Evolutionary conservation across 2,888 invertebrate species (phyloP).

Genomic region (Lasius fuliginosus): DNA sequence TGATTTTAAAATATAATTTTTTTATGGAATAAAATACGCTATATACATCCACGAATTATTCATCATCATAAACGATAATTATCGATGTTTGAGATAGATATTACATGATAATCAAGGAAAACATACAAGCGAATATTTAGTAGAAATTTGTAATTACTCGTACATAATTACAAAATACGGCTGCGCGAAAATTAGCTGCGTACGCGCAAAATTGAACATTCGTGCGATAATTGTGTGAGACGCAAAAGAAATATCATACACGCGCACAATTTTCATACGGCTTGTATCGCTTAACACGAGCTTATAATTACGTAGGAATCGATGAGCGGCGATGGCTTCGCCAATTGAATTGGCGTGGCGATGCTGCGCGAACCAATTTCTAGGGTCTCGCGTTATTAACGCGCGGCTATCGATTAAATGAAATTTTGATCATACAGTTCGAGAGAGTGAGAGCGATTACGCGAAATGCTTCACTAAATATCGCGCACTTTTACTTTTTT

Average conservation of each 20-base stretch:
- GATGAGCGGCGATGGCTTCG: conserved; percentile 31
- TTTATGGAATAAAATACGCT: not conserved
- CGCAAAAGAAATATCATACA: conserved; percentile 18
- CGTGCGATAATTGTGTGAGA: not conserved
- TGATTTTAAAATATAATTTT: not conserved
- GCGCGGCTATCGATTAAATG: conserved; percentile 23
- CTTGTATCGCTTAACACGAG: conserved; percentile 3
- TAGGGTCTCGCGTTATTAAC: conserved; percentile 31
- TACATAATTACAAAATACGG: not conserved
- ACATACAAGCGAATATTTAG: not conserved
- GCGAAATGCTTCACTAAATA: conserved; percentile 6
- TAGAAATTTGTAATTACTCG: not conserved
- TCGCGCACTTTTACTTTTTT: conserved; percentile 1
- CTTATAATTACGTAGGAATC: conserved; percentile 43
- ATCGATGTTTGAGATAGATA: not conserved
- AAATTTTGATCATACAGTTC: conserved; percentile 24
- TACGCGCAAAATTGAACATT: not conserved
- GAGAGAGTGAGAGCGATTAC: not conserved
- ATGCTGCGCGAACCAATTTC: conserved; percentile 30
- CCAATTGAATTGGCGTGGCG: conserved; percentile 38
- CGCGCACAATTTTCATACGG: conserved; percentile 17
- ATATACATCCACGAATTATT: not conserved
- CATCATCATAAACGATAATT: not conserved
- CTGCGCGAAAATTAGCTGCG: not conserved
- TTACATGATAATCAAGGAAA: not conserved